Base-by-base conservation (phyloP, 2,113 vertebrate species). In the Prietella phreatophila region DNA sequence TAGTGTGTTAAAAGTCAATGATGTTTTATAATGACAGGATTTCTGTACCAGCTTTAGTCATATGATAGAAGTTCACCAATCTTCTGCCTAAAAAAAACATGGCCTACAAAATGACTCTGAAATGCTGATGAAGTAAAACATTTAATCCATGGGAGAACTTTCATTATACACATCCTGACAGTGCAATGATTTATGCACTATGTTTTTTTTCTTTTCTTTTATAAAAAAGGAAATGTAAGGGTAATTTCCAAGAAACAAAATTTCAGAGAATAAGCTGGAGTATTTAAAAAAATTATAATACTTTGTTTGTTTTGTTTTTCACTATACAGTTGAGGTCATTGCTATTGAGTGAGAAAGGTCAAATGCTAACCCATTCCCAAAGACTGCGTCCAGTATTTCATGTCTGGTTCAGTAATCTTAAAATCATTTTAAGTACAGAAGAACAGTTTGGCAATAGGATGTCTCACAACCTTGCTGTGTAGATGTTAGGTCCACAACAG, bases 401-500 rank as follows among this genome's bases (percentile, higher is more conserved):
- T 58, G 33, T 60, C 33, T 76, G 53, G 13, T 85, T 55, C 50
- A 73, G 17, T 36, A 60, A 71, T 61, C 13, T 56, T 39, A 60
- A 75, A 82, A 58, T 76, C 1, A 60, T 75, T 85, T 27, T 53
- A 67, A 33, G 3, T 53, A 50, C 22, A 19, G 27, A 53, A 65
- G 42, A 83, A 63, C 15, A 30, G 25, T 85, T 85, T 73, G 42
- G 27, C 61, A 84, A 30, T 55, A 47, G 10, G 5, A 60, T n/a
- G 33, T 50, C 82, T 84, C 39, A 58, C 5, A 56, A 33, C 42
- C 42, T 20, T 86, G 85, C 27, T 80, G 56, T 78, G 39, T 33
- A n/a, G 10, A n/a, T 42, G 27, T 61, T 73, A 58, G n/a, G 11
- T 89, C 73, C 22, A 87, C 61, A 80, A 71, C 80, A 84, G 67